A percentile compares a stretch with the other conserved stretches of the same genome.
Evolutionary conservation across 2,113 vertebrate genomes (phyloP).

Genomic region (Spermophilus dauricus): DNA sequence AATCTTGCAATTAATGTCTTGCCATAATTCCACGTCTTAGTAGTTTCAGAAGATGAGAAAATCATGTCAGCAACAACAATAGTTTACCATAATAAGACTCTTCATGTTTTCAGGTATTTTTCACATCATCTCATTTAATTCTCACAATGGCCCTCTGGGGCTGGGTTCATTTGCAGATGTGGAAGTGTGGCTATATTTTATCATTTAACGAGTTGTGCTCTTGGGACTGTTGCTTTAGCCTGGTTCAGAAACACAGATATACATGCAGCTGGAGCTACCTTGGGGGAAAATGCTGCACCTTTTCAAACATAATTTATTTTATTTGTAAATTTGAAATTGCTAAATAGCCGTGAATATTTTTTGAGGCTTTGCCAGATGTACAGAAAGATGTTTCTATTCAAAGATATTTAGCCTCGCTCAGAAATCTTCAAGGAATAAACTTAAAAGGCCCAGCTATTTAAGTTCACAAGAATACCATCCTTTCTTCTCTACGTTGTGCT

Average conservation of each 20-base stretch:
- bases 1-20: neutral
- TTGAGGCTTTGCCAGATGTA: constrained; percentile 37
- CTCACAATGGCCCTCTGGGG: neutral
- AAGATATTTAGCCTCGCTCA: neutral
- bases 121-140: constrained; percentile 70
- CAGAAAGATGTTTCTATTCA: constrained; percentile 47
- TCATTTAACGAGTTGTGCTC: constrained; percentile 41
- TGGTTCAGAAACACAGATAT: neutral
- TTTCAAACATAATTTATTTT: constrained; percentile 56
- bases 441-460: neutral
- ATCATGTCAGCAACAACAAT: neutral
- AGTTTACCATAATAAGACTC: neutral
- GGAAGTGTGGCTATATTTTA: constrained; percentile 12
- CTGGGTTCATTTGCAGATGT: neutral
- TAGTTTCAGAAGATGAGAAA: constrained; percentile 30
- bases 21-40: neutral
- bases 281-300: constrained; percentile 30
- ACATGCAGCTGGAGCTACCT: constrained; percentile 11
- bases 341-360: constrained; percentile 59
- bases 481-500: neutral
- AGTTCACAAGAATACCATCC: neutral
- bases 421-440: constrained; percentile 14
- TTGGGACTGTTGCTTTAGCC: neutral
- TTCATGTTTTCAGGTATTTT: constrained; percentile 34
- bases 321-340: constrained; percentile 65